Evolutionary conservation across 2,797 vertebrate genomes (phyloP), one percentile per base, ranked within the genome.

Genomic region (Leptoclinus maculatus): DNA sequence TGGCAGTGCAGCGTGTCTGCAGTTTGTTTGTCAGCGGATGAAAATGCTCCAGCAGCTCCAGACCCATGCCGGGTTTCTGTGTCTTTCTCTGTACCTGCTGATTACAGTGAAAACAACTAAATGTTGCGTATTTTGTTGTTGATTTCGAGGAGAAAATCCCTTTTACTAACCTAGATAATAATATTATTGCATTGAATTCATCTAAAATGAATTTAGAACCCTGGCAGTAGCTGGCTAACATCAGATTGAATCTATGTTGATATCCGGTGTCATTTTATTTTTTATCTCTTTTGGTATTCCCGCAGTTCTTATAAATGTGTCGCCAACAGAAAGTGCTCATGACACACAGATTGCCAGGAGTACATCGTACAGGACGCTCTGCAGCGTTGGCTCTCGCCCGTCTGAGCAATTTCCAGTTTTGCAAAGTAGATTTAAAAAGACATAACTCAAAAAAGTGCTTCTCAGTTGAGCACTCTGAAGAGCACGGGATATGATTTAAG

Each of bases 371-470:
- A 63, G 66, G 49, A 57, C 69, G 32, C 59, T 59, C 56, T 41
- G 13, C n/a, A 45, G 41, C 57, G 23, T n/a, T 53, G 19, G 38
- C 67, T n/a, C 43, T 34, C 32, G 21, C 16, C 38, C 39, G 53
- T 32, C 58, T 60, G 2, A 7, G 34, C 25, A 17, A 59, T 74
- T 83, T 80, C 39, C 57, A 25, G 23, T 69, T 83, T 78, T 76
- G 47, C 54, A 70, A 67, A 76, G 67, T 16, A 71, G 14, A 77
- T 68, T 68, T 58, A 17, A 69, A 78, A 70, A 79, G 25, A n/a
- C 67, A 63, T 63, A 65, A 66, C 54, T 81, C 45, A 67, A 56
- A 82, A 82, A 71, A 66, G 19, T 25, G 27, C 67, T 64, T 78
- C 36, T 68, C 72, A 11, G 39, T 32, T 51, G 32, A 76, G 74